Conservation (phyloP, 1,140 invertebrate genomes). For the Calosoma granatense region DNA sequence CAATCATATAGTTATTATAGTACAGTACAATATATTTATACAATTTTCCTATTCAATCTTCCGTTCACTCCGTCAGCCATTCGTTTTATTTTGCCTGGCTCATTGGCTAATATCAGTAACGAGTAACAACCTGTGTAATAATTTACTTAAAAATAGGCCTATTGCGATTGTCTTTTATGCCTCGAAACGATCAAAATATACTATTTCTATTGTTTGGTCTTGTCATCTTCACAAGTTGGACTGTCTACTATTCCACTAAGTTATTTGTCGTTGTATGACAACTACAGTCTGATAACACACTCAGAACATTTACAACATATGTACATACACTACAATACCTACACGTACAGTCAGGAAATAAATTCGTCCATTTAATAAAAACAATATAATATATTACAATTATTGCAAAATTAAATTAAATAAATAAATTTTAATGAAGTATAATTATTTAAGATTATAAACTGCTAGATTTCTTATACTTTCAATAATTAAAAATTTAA, state of each 20-base stretch:
- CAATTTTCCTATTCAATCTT: neutral
- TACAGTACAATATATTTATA: neutral
- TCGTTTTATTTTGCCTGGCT: neutral
- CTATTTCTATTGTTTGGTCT: neutral
- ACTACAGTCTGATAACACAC: too few species aligned
- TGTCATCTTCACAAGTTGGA: neutral
- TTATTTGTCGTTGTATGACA: too few species aligned
- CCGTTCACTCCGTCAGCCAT: neutral
- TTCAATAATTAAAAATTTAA: too few species aligned
- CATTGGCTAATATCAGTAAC: neutral
- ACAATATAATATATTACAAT: too few species aligned
- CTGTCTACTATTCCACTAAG: neutral
- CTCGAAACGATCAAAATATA: neutral
- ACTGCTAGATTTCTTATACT: too few species aligned
- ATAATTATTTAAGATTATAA: too few species aligned
- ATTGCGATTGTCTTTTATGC: conserved; percentile 23
- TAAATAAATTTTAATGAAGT: too few species aligned
- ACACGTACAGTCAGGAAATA: too few species aligned
- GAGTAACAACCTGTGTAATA: conserved; percentile 10
- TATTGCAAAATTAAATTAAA: too few species aligned
- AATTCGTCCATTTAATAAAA: too few species aligned
- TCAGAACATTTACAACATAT: too few species aligned
- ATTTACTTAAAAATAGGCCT: conserved; percentile 24
- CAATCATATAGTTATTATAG: neutral
- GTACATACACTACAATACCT: too few species aligned